These are phyloP conservation scores for Micronycteris hirsuta DNA, from an alignment of 2,113 vertebrate species.

Conservation along the genomic window DNA sequence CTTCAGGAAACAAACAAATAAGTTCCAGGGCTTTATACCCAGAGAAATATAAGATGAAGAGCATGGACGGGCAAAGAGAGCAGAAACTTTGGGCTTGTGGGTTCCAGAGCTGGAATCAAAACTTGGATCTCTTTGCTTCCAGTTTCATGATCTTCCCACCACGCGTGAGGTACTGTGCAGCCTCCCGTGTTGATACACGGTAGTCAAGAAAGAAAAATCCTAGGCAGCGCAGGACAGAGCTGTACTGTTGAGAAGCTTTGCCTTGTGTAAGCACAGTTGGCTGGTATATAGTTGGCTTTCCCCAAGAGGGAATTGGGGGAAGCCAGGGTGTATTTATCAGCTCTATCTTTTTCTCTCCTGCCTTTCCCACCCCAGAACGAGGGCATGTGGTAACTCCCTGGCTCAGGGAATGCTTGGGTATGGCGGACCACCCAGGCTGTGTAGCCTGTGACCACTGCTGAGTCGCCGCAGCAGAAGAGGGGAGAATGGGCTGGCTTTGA, in stretches of 20 bases:
- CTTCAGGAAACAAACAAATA: neutral
- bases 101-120: neutral
- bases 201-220: neutral
- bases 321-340: conserved; percentile 52
- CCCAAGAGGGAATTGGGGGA: neutral
- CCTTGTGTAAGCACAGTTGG: neutral
- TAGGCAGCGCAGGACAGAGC: neutral
- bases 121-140: neutral
- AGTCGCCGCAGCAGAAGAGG: neutral
- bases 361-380: neutral
- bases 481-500: conserved; percentile 54
- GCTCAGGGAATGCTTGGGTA: conserved; percentile 1
- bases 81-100: neutral
- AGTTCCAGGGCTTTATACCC: neutral
- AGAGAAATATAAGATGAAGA: neutral
- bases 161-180: neutral
- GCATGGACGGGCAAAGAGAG: neutral
- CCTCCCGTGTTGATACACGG: neutral
- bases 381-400: conserved; percentile 1
- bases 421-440: conserved; percentile 45
- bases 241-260: neutral
- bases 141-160: neutral
- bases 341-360: conserved; percentile 36
- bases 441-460: neutral
- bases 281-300: neutral